Base-by-base conservation (phyloP, 2,113 vertebrate genomes). In the Castor canadensis region DNA sequence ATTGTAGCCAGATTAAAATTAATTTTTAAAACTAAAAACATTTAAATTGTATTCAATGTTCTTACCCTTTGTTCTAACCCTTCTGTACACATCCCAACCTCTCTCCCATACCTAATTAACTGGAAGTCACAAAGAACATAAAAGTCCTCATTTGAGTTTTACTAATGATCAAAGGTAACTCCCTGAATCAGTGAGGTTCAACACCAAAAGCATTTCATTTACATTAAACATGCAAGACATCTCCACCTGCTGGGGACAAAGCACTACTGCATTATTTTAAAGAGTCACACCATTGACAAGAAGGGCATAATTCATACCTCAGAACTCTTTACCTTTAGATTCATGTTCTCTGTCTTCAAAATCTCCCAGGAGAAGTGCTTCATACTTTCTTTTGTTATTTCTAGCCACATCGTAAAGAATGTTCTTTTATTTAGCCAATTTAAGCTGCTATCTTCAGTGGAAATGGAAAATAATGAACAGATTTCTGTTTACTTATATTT, bases 201-300 rank as follows among this genome's bases (percentile, higher is more conserved):
- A 22, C 22, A 75, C 56, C 15, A 38, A 76, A 76, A 40, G 5
- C 40, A 60, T 62, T 60, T 17, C 0, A 56, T 60, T 87, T 89
- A 43, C 45, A 67, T 67, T 72, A 80, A 80, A 56, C 40, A 49
- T 30, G 72, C 76, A 92, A 91, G 62, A 87, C 15, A 76, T 69
- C 54, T 54, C 52, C 95, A 95, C 47, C 95, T 96, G 82, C 94
- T 96, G 88, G 97, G 77, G 0, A 58, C 1, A 80, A 84, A 30
- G 22, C 54, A 76, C 22, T 28, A 62, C n/a, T 93, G 67, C 88
- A 47, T 58, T 45, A 69, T 28, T 90, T 92, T 92, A 87, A 49
- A 94, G 49, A 64, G 92, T 66, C 16, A n/a, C 19, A 38, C 22
- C 17, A 91, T 30, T 40, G 32, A 47, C 40, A 85, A 88, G 67